Evolutionary conservation across 2,797 vertebrate genomes (phyloP).

Genomic region (Percopsis omiscomaycus): DNA sequence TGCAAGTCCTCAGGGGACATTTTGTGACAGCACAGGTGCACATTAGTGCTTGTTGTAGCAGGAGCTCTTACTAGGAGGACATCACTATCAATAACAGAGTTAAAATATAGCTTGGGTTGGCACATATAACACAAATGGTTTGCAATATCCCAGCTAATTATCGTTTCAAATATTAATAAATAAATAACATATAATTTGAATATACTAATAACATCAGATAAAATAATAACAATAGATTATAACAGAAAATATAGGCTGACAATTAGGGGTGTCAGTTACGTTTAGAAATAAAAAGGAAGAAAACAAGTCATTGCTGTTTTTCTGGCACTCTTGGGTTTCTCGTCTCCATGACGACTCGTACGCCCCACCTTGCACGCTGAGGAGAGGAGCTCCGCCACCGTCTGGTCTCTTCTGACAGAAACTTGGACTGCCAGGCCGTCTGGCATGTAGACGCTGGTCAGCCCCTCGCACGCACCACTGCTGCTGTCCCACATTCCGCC

Average conservation of each 20-base stretch:
- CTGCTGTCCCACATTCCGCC: constrained; percentile 73
- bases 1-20: constrained; percentile 15
- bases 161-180: too few species aligned
- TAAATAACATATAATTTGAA: too few species aligned
- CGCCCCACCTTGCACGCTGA: constrained; percentile 86
- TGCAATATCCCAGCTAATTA: too few species aligned
- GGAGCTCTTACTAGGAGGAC: constrained; percentile 15
- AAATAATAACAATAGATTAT: too few species aligned
- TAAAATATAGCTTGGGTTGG: not conserved
- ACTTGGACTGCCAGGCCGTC: constrained; percentile 81
- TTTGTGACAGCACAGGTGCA: constrained; percentile 3
- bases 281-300: too few species aligned
- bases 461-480: constrained; percentile 61
- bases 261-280: too few species aligned
- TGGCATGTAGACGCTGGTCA: constrained; percentile 79
- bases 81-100: constrained; percentile 1
- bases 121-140: constrained; percentile 1
- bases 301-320: not conserved
- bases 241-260: too few species aligned
- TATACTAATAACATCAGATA: too few species aligned
- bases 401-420: constrained; percentile 81
- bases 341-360: not conserved
- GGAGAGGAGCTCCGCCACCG: constrained; percentile 81
- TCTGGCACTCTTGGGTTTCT: constrained; percentile 3
- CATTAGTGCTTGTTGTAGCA: not conserved